Evolutionary conservation across 2,888 invertebrate genomes (phyloP), one percentile per base, ranked within the genome.

Genomic region (Drosophila anceps): DNA sequence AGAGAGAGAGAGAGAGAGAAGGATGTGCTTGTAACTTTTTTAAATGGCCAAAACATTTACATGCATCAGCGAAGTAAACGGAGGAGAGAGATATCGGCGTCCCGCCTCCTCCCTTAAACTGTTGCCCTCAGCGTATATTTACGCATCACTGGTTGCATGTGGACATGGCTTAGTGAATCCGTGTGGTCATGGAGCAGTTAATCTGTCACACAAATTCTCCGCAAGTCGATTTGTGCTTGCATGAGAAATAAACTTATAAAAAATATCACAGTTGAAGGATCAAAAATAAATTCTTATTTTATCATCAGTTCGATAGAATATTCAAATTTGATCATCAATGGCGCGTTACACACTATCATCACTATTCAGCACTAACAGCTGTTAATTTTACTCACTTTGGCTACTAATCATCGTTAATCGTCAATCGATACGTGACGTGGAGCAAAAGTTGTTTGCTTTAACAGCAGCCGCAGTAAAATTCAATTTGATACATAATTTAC

Each of bases 1-100:
- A 27, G 29, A 29, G 48, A 24, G 20, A 15, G 27, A 15, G 8
- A 15, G 44, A 60, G 43, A 50, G 43, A 62, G 54, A 74, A 69
- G 62, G 31, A 63, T 18, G 18, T 73, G 65, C 69, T 68, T 74
- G 79, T 69, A 74, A 79, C 78, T 69, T 75, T 31, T 84, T 70
- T 79, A 81, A 79, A 73, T 73, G 77, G 66, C 57, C 67, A 70
- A 46, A 69, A 39, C 74, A 73, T 70, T 80, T 74, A 74, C 72
- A 69, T 80, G 76, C 62, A 68, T 59, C 53, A 48, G 18, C 24
- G 65, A 63, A 53, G 58, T 43, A 29, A 20, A 48, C 20, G 29
- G 48, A 35, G 62, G 7, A 24, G 37, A 27, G 37, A 44, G 35
- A 24, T 29, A n/a, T 31, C 10, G 12, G 31, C 37, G 15, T 12